Evolutionary conservation across 2,113 vertebrate species (phyloP).

Genomic region (Cervus canadensis): DNA sequence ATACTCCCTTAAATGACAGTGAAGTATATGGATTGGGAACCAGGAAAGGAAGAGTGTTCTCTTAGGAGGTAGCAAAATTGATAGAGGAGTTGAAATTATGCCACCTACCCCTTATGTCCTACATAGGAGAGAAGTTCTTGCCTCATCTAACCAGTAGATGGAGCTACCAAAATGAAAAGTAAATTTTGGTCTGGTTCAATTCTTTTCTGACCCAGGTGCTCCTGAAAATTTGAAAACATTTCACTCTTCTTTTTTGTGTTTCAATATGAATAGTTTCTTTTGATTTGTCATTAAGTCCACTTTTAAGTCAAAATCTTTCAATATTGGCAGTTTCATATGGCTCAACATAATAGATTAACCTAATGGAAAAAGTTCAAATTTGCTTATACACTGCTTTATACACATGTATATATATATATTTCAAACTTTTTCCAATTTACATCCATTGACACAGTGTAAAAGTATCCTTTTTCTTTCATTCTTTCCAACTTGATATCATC

Average conservation of each 20-base stretch:
- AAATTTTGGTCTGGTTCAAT: neutral
- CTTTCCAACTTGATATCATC: neutral
- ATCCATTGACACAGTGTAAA: neutral
- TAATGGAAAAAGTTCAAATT: neutral
- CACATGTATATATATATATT: neutral
- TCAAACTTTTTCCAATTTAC: neutral
- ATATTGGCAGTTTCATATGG: neutral
- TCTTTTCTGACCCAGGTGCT: neutral
- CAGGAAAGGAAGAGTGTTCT: neutral
- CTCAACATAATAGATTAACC: neutral
- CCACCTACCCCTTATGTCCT: neutral
- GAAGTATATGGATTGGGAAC: neutral
- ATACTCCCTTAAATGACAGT: neutral
- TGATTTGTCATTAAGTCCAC: neutral
- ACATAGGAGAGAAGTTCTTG: neutral
- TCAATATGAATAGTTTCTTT: neutral
- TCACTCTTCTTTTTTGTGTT: neutral
- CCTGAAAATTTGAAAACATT: neutral
- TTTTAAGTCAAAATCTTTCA: neutral
- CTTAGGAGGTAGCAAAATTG: neutral
- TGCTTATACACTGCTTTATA: neutral
- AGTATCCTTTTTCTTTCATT: neutral
- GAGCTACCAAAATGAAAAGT: neutral
- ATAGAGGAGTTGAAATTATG: neutral
- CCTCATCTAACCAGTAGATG: neutral